These are phyloP conservation scores for Hypothenemus hampei DNA, from an alignment of 1,140 invertebrate species.

Conservation along the genomic window DNA sequence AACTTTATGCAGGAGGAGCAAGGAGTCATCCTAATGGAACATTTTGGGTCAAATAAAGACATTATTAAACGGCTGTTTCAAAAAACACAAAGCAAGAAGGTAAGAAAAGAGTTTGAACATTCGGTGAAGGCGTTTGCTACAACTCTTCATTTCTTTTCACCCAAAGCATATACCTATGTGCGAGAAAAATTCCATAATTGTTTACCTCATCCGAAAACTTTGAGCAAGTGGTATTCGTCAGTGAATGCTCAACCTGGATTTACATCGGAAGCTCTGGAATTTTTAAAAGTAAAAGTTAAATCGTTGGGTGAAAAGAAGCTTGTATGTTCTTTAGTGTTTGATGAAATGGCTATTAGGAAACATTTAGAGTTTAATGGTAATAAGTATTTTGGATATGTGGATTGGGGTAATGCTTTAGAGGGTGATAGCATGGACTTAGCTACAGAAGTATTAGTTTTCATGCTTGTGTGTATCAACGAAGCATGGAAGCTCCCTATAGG, in stretches of 20 bases:
- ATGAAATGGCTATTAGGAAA: conserved; percentile 19
- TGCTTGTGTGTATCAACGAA: conserved; percentile 6
- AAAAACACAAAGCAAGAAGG: conserved; percentile 1
- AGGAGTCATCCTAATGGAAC: conserved; percentile 4
- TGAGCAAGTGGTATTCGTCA: conserved; percentile 17
- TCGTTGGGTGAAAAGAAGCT: background rate
- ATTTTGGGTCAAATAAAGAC: background rate
- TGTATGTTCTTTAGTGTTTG: conserved; percentile 4
- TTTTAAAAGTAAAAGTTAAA: conserved; percentile 5
- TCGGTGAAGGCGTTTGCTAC: conserved; percentile 12
- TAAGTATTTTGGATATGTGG: conserved; percentile 18
- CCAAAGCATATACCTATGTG: conserved; percentile 20
- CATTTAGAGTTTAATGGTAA: conserved; percentile 8
- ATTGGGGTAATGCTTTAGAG: conserved; percentile 5
- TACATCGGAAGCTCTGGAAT: conserved; percentile 2
- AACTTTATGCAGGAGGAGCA: conserved; percentile 15
- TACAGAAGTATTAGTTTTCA: conserved; percentile 15
- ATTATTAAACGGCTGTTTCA: background rate
- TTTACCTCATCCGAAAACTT: conserved; percentile 16
- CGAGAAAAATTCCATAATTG: conserved; percentile 13
- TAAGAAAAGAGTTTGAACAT: background rate
- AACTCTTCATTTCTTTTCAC: conserved; percentile 18
- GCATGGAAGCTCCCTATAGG: conserved; percentile 14
- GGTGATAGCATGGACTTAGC: background rate
- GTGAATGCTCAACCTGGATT: conserved; percentile 19